These are phyloP conservation scores for Chiridota heheva DNA, from an alignment of 35 echinoderm and acorn worm genomes.

Conservation along the genomic window DNA sequence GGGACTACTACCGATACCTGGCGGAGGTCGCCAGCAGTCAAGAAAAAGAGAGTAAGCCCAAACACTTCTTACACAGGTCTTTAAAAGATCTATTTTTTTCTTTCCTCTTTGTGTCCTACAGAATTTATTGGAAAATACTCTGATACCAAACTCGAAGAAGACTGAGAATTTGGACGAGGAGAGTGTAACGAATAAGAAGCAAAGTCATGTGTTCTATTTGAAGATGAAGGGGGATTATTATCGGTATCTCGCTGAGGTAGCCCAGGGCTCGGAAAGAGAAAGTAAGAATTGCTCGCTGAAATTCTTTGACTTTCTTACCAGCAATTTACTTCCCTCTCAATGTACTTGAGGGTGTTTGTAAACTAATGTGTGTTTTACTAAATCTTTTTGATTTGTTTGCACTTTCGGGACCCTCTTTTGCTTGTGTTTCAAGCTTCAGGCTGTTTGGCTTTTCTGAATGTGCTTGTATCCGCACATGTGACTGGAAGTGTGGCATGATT, in stretches of 20 bases:
- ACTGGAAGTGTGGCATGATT: too few species aligned
- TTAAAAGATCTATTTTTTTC: neutral
- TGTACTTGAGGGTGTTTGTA: too few species aligned
- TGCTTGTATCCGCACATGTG: too few species aligned
- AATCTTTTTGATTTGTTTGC: too few species aligned
- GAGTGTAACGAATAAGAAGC: neutral
- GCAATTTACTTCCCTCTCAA: too few species aligned
- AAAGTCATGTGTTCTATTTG: conserved; percentile 88
- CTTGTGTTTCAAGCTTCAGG: too few species aligned
- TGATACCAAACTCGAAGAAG: conserved; percentile 14
- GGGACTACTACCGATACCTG: conserved; percentile 85
- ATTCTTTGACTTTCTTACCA: too few species aligned
- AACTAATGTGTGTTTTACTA: too few species aligned
- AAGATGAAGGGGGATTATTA: conserved; percentile 96
- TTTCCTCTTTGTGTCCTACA: conserved; percentile 7
- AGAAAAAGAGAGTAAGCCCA: conserved; percentile 19
- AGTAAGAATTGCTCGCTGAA: conserved; percentile 23
- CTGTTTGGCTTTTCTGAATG: too few species aligned
- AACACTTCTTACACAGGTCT: neutral
- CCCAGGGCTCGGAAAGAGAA: conserved; percentile 15
- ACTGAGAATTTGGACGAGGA: neutral
- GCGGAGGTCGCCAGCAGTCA: conserved; percentile 58
- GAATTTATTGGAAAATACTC: conserved; percentile 50
- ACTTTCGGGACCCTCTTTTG: too few species aligned
- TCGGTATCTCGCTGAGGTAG: conserved; percentile 86